Percentiles rank a stretch among this genome's conserved stretches.
Evolutionary conservation across 1,140 invertebrate species (phyloP).

Genomic region (Brachionus rubens): DNA sequence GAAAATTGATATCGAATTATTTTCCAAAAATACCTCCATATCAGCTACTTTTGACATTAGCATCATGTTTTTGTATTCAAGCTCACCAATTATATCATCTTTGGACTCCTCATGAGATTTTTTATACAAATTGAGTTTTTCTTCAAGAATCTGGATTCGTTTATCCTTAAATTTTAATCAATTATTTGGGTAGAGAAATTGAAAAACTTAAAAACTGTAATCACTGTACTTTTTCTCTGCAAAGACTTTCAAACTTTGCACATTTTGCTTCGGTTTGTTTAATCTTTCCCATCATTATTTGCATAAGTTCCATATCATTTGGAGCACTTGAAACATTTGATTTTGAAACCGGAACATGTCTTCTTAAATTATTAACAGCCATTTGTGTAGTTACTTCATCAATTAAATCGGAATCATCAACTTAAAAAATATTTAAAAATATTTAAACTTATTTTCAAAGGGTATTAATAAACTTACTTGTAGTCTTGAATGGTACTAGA

Average conservation of each 20-base stretch:
- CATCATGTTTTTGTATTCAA: neutral
- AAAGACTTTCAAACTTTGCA: neutral
- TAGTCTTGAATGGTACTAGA: neutral
- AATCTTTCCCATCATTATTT: conserved; percentile 27
- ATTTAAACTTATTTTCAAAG: neutral
- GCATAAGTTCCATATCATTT: conserved; percentile 30
- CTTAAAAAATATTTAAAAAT: neutral
- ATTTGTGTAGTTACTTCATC: conserved; percentile 25
- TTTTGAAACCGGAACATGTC: neutral
- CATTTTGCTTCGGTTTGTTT: conserved; percentile 12
- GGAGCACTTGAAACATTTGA: neutral
- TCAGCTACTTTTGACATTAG: neutral
- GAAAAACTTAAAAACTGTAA: neutral
- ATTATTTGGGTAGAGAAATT: neutral
- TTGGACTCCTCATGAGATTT: neutral
- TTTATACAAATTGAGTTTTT: conserved; percentile 18
- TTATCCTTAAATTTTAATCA: neutral
- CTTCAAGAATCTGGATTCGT: neutral
- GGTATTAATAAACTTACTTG: neutral
- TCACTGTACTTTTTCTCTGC: neutral
- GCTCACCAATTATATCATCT: conserved; percentile 7
- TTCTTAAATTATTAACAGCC: conserved; percentile 28
- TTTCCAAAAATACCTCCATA: conserved; percentile 19
- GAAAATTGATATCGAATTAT: neutral
- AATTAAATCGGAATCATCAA: conserved; percentile 34